Base-by-base conservation (phyloP, 2,888 invertebrate genomes). In the Ectemnius lituratus region DNA sequence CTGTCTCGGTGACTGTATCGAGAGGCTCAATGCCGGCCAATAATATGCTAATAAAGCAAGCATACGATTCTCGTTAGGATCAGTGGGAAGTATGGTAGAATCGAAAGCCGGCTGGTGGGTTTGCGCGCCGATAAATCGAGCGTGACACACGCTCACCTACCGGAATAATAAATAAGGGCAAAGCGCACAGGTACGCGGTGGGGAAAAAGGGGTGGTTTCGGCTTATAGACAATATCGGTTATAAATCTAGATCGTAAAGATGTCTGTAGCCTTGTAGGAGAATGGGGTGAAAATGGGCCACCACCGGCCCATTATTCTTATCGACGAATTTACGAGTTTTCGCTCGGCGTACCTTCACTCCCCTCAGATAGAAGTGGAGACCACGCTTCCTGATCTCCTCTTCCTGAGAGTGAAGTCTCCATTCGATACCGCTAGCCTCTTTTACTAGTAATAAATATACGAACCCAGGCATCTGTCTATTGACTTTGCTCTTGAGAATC, bases 231-330 rank as follows among this genome's bases (percentile, higher is more conserved):
- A 74, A 70, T 74, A 73, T 79, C 70, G 80, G 81, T 79, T 87
- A 88, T 89, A 89, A 89, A 89, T 89, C 79, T 74, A 57, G 84
- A 77, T 88, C 89, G 86, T 89, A 89, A 89, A 89, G 85, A 89
- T 88, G 88, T 89, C 88, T 67, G 87, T 89, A 88, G 87, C 85
- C 88, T 89, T 89, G 89, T 89, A 84, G 84, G 81, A 88, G 88
- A 89, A 86, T 87, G 89, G 88, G 89, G 37, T 89, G 89, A 89
- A 89, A 89, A 89, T 89, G 88, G 88, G 85, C 83, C 85, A 75
- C 83, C 70, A 67, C 67, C 75, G 63, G 20, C 20, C 45, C 37
- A 78, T 75, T 75, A 73, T 81, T 68, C 62, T 37, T 8, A 64
- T 65, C 61, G 52, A n/a, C 23, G 52, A 73, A 82, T 82, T 82